phyloP scores from a whole-genome alignment of 2,888 invertebrate species.

The Cataglyphis livida region DNA sequence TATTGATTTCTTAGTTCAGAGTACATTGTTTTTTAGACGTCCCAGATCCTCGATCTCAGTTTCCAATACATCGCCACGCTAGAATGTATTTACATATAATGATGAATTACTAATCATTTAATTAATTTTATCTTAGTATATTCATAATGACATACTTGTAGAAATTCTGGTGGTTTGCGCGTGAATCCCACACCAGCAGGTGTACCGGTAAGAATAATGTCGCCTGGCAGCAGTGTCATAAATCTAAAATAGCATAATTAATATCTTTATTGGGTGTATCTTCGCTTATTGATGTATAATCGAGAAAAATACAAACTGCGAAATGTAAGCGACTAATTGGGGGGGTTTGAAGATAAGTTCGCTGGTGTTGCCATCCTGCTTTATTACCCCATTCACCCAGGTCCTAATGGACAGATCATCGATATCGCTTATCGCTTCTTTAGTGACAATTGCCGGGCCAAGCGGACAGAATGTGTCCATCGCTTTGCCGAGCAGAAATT shows the following conservation, averaged over 20 bases:
- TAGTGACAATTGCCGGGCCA: slow-evolving; percentile 93
- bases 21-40: slow-evolving; percentile 88
- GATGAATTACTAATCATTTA: neutral
- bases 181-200: slow-evolving; percentile 88
- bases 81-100: slow-evolving; percentile 69
- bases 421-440: slow-evolving; percentile 90
- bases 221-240: slow-evolving; percentile 94
- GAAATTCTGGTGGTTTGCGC: slow-evolving; percentile 91
- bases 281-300: neutral
- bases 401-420: slow-evolving; percentile 90
- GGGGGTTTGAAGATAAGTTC: slow-evolving; percentile 93
- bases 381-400: slow-evolving; percentile 91
- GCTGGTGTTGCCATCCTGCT: slow-evolving; percentile 92
- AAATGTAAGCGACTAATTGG: slow-evolving; percentile 91
- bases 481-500: slow-evolving; percentile 91
- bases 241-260: slow-evolving; percentile 86
- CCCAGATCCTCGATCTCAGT: slow-evolving; percentile 92
- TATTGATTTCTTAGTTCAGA: slow-evolving; percentile 78
- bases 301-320: slow-evolving; percentile 87
- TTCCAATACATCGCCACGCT: slow-evolving; percentile 92
- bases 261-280: neutral
- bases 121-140: neutral
- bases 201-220: slow-evolving; percentile 96
- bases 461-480: slow-evolving; percentile 97
- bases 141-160: slow-evolving; percentile 86